Evolutionary conservation across 2,113 vertebrate species (phyloP), one percentile per base, ranked within the genome.

Genomic region (Ammodramus savannarum): DNA sequence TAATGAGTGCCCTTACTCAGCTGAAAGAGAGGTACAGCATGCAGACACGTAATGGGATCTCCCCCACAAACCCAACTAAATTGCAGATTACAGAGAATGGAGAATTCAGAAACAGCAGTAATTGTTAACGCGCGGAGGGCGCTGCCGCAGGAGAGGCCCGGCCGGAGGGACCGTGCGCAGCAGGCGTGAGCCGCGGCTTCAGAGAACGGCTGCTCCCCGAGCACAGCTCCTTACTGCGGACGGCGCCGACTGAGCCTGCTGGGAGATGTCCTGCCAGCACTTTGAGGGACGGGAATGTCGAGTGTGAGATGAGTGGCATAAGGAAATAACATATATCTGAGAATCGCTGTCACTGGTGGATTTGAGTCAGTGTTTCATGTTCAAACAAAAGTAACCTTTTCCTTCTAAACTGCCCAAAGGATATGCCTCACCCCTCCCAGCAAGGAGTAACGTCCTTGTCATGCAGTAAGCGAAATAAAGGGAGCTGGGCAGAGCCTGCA

Each of bases 21-120:
- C 98, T 99, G 95, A 99, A 99, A 98, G 99, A 99, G 98, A 99
- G 99, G 98, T 99, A 99, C 98, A 99, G 99, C 99, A 98, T 99
- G 98, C 99, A 99, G 98, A 99, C 98, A 66, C 99, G 99, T 98
- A 99, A 99, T 96, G 99, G 99, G 98, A 98, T 99, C 98, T 99
- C 99, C 89, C 99, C 99, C 97, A 99, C 99, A 98, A 99, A 99
- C 98, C 99, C 99, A 98, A 99, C 98, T 98, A 99, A 99, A 97
- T 99, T 99, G 97, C 99, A 99, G 98, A 99, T 99, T 94, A 99
- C 99, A 8, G 99, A 99, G 96, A 99, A 99, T 96, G 99, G 99
- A 95, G 99, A 99, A 98, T 99, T 99, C 97, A 97, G 99, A 95
- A 99, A 99, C 99, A 99, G 99, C 99, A 99, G 99, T 98, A 99